Conservation (phyloP, 2,113 vertebrate genomes). For the Mustelus asterias region DNA sequence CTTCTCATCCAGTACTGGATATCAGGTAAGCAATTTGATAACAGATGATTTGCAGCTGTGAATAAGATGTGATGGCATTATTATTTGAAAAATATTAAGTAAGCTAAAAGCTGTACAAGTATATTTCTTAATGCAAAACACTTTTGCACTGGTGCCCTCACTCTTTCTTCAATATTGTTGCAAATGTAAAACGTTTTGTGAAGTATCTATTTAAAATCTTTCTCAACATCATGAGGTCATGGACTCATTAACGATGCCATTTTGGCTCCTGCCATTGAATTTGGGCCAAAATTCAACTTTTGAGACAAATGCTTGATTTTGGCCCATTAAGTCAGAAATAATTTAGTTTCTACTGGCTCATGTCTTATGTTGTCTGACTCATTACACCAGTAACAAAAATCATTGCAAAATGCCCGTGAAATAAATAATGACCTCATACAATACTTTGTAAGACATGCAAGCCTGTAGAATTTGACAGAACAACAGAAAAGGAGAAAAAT, state of each 20-base stretch:
- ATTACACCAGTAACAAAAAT: not conserved
- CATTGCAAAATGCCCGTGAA: not conserved
- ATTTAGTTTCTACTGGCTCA: not conserved
- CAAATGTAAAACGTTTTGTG: not conserved
- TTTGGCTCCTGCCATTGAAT: constrained; percentile 1
- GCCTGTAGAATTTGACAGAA: not conserved
- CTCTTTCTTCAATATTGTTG: not conserved
- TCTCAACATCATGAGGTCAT: not conserved
- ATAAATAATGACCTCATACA: not conserved
- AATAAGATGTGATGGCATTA: not conserved
- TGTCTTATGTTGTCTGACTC: not conserved
- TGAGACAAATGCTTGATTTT: not conserved
- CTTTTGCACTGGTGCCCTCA: not conserved
- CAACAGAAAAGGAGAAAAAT: not conserved
- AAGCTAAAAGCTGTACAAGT: not conserved
- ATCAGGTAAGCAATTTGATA: no score
- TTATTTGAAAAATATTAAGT: not conserved
- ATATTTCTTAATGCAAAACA: not conserved
- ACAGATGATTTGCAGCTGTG: no score
- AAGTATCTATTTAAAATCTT: not conserved
- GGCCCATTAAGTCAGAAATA: not conserved
- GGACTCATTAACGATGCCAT: not conserved
- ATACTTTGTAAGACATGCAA: not conserved
- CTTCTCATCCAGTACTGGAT: no score
- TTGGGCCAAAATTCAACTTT: not conserved